phyloP scores from a whole-genome alignment of 2,113 vertebrate species.

The Cyprinodon variegatus region DNA sequence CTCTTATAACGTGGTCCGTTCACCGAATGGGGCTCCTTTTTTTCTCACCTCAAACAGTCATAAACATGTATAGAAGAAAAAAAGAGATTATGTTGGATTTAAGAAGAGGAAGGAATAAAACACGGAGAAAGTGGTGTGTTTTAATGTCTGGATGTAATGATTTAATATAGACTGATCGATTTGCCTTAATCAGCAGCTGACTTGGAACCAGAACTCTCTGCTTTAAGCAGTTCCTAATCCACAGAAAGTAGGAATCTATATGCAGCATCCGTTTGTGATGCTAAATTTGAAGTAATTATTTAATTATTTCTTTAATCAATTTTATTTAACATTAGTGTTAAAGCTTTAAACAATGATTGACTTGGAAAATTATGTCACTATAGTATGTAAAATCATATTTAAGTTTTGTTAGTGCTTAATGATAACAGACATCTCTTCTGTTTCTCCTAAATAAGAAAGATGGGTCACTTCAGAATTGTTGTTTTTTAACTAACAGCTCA shows the following conservation, averaged over 20 bases:
- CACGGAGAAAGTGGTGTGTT: constrained; percentile 20
- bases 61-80: constrained; percentile 3
- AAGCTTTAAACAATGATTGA: neutral
- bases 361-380: neutral
- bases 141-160: constrained; percentile 7
- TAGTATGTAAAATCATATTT: too few relatives aligned
- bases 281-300: too few relatives aligned
- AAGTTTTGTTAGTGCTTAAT: too few relatives aligned
- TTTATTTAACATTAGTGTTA: neutral
- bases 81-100: neutral
- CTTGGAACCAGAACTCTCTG: constrained; percentile 9
- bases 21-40: constrained; percentile 1
- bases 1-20: constrained; percentile 25
- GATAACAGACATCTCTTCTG: too few relatives aligned
- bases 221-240: constrained; percentile 30
- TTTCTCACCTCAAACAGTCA: neutral
- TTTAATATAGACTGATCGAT: constrained; percentile 31
- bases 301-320: neutral
- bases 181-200: constrained; percentile 56
- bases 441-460: too few relatives aligned
- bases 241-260: neutral
- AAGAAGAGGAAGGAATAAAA: constrained; percentile 3
- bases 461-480: too few relatives aligned
- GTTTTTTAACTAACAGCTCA: too few relatives aligned
- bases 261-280: neutral